Percentiles rank a stretch among this genome's conserved stretches.
These are phyloP conservation scores for Circaetus cinerascens DNA, from an alignment of 2,113 vertebrate genomes.

Conservation along the genomic window DNA sequence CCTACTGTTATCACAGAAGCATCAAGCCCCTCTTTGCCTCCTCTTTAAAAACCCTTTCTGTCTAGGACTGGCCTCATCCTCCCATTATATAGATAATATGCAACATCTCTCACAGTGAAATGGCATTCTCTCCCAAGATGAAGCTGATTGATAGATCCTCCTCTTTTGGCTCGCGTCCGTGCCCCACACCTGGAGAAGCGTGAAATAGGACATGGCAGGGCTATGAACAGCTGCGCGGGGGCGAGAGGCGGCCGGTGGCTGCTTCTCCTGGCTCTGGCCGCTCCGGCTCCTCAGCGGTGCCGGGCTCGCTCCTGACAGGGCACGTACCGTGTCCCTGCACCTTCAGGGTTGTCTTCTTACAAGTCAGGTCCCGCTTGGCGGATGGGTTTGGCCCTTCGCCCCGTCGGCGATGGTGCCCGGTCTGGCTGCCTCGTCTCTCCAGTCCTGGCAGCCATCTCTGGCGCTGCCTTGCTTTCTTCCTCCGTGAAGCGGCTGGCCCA, in stretches of 20 bases:
- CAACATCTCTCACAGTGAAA: too few relatives aligned
- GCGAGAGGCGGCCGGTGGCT: not conserved
- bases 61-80: too few relatives aligned
- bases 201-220: not conserved
- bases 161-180: accelerated
- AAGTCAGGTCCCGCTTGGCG: accelerated
- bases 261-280: not conserved
- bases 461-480: not conserved
- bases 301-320: accelerated
- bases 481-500: not conserved
- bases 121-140: too few relatives aligned
- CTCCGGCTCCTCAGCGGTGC: not conserved
- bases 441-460: not conserved
- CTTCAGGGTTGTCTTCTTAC: not conserved
- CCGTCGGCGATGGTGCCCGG: accelerated
- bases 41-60: too few relatives aligned
- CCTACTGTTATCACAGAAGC: too few relatives aligned
- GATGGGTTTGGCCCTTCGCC: not conserved
- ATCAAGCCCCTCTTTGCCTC: too few relatives aligned
- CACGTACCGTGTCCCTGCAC: not conserved
- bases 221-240: not conserved
- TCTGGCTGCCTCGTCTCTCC: not conserved
- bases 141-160: too few relatives aligned
- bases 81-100: too few relatives aligned
- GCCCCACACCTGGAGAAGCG: not conserved